These are phyloP conservation scores for Conistra vaccinii DNA, from an alignment of 2,888 invertebrate genomes.

Conservation along the genomic window DNA sequence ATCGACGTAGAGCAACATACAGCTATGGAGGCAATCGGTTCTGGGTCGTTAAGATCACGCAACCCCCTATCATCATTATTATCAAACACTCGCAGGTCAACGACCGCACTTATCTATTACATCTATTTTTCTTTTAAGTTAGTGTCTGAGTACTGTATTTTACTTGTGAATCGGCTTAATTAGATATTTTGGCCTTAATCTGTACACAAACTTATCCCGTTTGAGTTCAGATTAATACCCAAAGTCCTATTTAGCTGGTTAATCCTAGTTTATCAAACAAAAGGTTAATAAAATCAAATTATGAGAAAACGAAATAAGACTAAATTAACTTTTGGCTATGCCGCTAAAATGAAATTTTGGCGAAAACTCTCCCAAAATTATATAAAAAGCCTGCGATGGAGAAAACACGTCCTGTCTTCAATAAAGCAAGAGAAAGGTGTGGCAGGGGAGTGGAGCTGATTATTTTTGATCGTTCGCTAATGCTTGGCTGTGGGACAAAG, in stretches of 20 bases:
- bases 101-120: slow-evolving; percentile 59
- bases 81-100: slow-evolving; percentile 60
- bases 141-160: slow-evolving; percentile 26
- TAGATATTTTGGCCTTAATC: slow-evolving; percentile 22
- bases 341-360: slow-evolving; percentile 31
- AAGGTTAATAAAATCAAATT: slow-evolving; percentile 48
- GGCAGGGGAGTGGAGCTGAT: slow-evolving; percentile 59
- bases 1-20: slow-evolving; percentile 27
- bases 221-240: slow-evolving; percentile 30
- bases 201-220: slow-evolving; percentile 22
- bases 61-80: slow-evolving; percentile 53
- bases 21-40: slow-evolving; percentile 34
- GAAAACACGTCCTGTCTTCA: slow-evolving; percentile 53
- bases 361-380: neutral
- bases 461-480: slow-evolving; percentile 78
- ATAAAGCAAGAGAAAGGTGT: slow-evolving; percentile 60
- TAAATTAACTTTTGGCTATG: slow-evolving; percentile 44
- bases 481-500: slow-evolving; percentile 76
- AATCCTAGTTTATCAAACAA: slow-evolving; percentile 49
- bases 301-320: slow-evolving; percentile 37
- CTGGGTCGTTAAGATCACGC: slow-evolving; percentile 60
- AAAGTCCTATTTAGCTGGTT: slow-evolving; percentile 33
- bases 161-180: slow-evolving; percentile 42
- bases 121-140: slow-evolving; percentile 39
- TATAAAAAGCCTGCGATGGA: slow-evolving; percentile 23